Evolutionary conservation across 2,888 invertebrate genomes (phyloP).

Genomic region (Gastrophysa polygoni): DNA sequence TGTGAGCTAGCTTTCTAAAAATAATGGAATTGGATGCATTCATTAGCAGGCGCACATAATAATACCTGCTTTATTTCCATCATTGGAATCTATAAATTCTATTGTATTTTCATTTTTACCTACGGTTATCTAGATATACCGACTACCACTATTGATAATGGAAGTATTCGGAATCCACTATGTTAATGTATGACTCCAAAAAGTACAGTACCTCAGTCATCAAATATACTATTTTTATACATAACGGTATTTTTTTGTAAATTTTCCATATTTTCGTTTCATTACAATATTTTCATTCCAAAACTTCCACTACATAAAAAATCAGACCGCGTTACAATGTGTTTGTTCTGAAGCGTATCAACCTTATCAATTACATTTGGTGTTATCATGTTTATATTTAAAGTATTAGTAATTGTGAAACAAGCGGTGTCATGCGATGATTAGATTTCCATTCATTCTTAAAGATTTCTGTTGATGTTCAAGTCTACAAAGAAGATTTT

Average conservation of each 20-base stretch:
- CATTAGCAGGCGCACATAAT: background rate
- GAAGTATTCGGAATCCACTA: background rate
- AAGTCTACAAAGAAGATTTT: conserved; percentile 29
- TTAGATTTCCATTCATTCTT: background rate
- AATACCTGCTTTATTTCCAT: background rate
- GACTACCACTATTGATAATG: background rate
- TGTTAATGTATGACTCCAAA: too few species aligned
- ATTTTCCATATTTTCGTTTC: background rate
- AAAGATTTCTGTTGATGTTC: conserved; percentile 20
- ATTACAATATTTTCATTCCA: background rate
- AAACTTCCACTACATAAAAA: background rate
- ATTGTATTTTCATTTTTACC: background rate
- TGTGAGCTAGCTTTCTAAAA: background rate
- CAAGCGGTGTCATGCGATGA: background rate
- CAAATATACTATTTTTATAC: background rate
- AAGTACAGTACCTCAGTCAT: background rate
- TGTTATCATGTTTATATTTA: conserved; percentile 6
- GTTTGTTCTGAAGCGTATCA: background rate
- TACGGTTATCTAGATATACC: background rate
- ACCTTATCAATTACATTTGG: background rate
- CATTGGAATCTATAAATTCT: background rate
- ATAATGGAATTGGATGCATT: background rate
- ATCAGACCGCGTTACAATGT: background rate
- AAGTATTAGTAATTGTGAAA: conserved; percentile 14
- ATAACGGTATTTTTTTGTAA: background rate